Base-by-base conservation (phyloP, 2,113 vertebrate genomes). In the Gasterosteus nipponicus region DNA sequence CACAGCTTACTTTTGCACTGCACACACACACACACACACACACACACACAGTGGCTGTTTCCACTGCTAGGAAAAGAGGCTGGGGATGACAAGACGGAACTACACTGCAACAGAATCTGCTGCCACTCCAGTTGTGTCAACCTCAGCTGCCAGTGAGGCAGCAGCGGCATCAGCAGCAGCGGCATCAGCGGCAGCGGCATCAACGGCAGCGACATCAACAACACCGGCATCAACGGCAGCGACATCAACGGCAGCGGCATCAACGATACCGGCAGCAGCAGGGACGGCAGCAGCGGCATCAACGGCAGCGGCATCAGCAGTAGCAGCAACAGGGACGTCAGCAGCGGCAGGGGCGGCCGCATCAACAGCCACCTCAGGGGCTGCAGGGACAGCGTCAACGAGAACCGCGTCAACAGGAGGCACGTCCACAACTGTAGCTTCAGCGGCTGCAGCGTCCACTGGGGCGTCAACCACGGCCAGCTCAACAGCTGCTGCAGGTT, bases 291-390 rank as follows among this genome's bases (percentile, higher is more conserved):
- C 83, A 6, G 83, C 49, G 62, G 47, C 74, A 47, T 47, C 15
- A 47, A 16, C 69, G 16, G 16, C 46, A 18, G 4, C 3, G 46
- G 47, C 47, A 39, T 49, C 68, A 53, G 44, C 44, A 46, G 2
- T 67, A 35, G n/a, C 74, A n/a, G 33, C 74, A 5, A 66, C 35
- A 38, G 46, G 14, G 54, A 38, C 35, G 4, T 38, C 67, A 44
- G 67, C 47, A 0, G 67, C 39, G 2, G 59, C 53, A 6, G 62
- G 67, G 1, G 62, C 58, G 29, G 65, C 76, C 1, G 12, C 61
- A 63, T 84, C 80, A 0, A n/a, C 72, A 14, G 84, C 56, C 44
- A 80, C 77, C 71, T 73, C 84, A 5, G 84, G 65, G 67, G 54
- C 75, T 38, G 10, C 77, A 3, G 70, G 65, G 5, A 26, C 72